Evolutionary conservation across 1,140 invertebrate genomes (phyloP), one percentile per base, ranked within the genome.

Genomic region (Gryllus bimaculatus): DNA sequence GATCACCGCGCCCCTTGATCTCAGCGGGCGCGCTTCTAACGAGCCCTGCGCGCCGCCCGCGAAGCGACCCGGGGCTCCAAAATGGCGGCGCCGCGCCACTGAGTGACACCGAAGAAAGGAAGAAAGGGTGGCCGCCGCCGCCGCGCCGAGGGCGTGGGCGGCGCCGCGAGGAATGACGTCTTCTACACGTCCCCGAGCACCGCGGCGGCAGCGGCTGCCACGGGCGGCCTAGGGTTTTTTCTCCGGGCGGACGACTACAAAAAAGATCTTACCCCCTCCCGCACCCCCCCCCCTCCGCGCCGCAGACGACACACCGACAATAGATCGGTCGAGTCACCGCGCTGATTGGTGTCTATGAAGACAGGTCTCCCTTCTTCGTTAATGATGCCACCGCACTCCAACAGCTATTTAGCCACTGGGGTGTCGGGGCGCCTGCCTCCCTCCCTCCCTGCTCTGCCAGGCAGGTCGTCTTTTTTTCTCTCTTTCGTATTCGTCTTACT

Each of bases 291-390:
- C n/a, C n/a, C n/a, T n/a, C n/a, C n/a, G 8, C 54, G 54, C 54
- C 18, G 10, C 54, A 66, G 54, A 66, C 54, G 54, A 66, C 54
- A 66, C 7, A 66, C 54, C 54, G 54, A 66, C 54, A 66, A 66
- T 66, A 66, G 54, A 66, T 66, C 54, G 54, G 54, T 66, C 18
- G 54, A 66, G 54, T 66, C 54, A 66, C 54, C 54, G 2, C 54
- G 54, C 54, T 66, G 54, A 66, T 66, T 66, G 54, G 54, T 66
- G 54, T 66, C 54, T 66, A 66, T 66, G 54, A 66, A 66, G 54
- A 66, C 54, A 66, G 54, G 54, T 66, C 54, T 66, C 54, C 54
- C 54, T 66, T 18, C 18, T 18, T 10, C 54, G 54, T 66, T 66
- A 66, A 66, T 66, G 54, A 66, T 66, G 54, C 54, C 54, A 66